Conservation (phyloP, 2,888 invertebrate species). For the Mellilla xanthometata region DNA sequence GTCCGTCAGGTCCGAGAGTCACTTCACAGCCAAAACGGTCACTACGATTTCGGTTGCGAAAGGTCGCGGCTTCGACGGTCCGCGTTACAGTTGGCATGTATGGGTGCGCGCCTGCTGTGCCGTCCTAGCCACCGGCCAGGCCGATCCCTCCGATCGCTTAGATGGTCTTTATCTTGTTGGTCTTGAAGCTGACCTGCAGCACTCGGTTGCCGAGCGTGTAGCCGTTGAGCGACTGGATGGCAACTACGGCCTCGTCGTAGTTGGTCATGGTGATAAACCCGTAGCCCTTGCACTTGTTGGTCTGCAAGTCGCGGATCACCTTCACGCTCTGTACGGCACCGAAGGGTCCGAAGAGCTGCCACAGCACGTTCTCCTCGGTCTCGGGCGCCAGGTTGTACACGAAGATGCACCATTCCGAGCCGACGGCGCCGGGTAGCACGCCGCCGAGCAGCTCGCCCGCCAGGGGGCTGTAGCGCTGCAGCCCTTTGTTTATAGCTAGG, state of each 20-base stretch:
- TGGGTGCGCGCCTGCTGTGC: slow-evolving; percentile 80
- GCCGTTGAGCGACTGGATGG: slow-evolving; percentile 95
- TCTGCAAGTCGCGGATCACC: slow-evolving; percentile 95
- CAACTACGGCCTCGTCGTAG: slow-evolving; percentile 96
- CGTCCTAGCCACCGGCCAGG: slow-evolving; percentile 77
- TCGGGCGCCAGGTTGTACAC: slow-evolving; percentile 98
- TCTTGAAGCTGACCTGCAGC: slow-evolving; percentile 96
- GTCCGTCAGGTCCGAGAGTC: slow-evolving; percentile 35
- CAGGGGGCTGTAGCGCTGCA: slow-evolving; percentile 92
- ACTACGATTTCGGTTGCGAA: slow-evolving; percentile 29
- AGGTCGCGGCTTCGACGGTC: slow-evolving; percentile 18
- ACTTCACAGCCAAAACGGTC: slow-evolving; percentile 30
- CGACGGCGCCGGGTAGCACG: slow-evolving; percentile 88
- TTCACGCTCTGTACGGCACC: slow-evolving; percentile 96
- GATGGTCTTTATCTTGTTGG: slow-evolving; percentile 89
- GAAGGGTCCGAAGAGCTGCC: slow-evolving; percentile 98
- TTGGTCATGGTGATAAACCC: slow-evolving; percentile 98
- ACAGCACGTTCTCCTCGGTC: slow-evolving; percentile 96
- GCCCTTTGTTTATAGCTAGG: slow-evolving; percentile 90
- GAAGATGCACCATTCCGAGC: slow-evolving; percentile 95
- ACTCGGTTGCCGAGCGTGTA: slow-evolving; percentile 95
- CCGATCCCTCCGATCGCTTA: slow-evolving; percentile 74
- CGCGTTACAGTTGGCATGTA: slow-evolving; percentile 52
- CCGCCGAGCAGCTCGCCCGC: slow-evolving; percentile 91
- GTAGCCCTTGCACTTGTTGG: slow-evolving; percentile 97